These are phyloP conservation scores for Zaprionus vittiger DNA, from an alignment of 1,140 invertebrate species.

Conservation along the genomic window DNA sequence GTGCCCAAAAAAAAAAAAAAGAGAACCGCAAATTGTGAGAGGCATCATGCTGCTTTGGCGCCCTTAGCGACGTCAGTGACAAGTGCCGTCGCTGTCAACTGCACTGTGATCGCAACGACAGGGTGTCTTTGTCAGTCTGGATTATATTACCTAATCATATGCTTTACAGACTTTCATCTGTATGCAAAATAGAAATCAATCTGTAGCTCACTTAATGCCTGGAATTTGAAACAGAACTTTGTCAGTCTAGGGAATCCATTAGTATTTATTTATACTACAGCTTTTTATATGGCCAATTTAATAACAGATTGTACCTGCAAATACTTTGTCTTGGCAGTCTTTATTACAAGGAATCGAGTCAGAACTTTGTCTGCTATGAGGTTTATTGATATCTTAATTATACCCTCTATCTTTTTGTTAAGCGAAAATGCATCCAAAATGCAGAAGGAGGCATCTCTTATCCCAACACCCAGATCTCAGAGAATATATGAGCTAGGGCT, in stretches of 20 bases:
- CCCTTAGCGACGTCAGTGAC: conserved; percentile 11
- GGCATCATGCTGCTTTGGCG: background rate
- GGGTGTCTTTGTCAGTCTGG: conserved; percentile 15
- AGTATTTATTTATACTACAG: background rate
- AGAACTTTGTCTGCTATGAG: background rate
- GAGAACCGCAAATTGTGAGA: background rate
- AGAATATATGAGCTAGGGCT: too few species aligned
- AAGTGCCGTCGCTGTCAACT: conserved; percentile 55
- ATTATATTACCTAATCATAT: conserved; percentile 13
- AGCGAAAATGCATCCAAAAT: too few species aligned
- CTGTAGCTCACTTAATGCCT: conserved; percentile 2
- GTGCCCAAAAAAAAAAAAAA: background rate
- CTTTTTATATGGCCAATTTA: background rate
- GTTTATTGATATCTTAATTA: background rate
- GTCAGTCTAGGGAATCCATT: background rate
- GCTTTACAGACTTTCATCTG: background rate
- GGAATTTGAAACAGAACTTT: background rate
- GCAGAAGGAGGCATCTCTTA: too few species aligned
- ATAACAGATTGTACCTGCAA: background rate
- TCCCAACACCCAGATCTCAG: too few species aligned
- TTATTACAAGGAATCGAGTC: too few species aligned
- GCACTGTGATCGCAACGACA: conserved; percentile 47
- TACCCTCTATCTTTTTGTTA: too few species aligned
- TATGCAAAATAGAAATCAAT: background rate
- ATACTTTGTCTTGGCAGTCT: background rate